Evolutionary conservation across 2,797 vertebrate species (phyloP), one percentile per base, ranked within the genome.

Genomic region (Gadopsis bispinosus): DNA sequence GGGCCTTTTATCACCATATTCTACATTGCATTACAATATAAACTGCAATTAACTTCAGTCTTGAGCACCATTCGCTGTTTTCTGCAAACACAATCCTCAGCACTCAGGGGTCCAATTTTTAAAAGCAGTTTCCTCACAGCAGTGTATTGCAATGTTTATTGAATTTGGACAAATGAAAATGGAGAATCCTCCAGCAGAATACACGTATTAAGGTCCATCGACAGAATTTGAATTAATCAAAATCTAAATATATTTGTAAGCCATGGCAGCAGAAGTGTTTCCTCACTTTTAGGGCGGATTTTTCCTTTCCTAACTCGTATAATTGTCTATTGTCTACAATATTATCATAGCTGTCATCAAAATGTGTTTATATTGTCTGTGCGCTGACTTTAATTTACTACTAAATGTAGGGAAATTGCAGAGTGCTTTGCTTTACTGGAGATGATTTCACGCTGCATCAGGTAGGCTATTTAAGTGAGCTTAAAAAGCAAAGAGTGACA

Each of bases 1-100:
- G 14, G n/a, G 11, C 17, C 70, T 83, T 90, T 84, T 85, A 89
- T 87, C 78, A 56, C 81, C 70, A 54, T 81, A 64, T 84, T 83
- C 69, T 65, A 56, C 50, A 50, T 86, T 66, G 80, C 68, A 85
- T 89, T 85, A 81, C 67, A 84, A 67, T 84, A 67, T 84, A 83
- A 89, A 89, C 64, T 73, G 47, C 67, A 75, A 73, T 91, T 85
- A 83, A 55, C 80, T 86, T 55, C n/a, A 54, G 37, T 80, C 43
- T 68, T 50, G 37, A 50, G 75, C 45, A 54, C 73, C 60, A 47
- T 54, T 74, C 9, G 13, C 55, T 58, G 70, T 80, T 88, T 87
- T 72, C 50, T 76, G 48, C 47, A 73, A 77, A 74, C 41, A 73
- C 72, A 63, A 68, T 81, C 78, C 83, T 81, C 58, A 54, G 43